Conservation (phyloP, 2,113 vertebrate species). For the Edolisoma coerulescens region DNA sequence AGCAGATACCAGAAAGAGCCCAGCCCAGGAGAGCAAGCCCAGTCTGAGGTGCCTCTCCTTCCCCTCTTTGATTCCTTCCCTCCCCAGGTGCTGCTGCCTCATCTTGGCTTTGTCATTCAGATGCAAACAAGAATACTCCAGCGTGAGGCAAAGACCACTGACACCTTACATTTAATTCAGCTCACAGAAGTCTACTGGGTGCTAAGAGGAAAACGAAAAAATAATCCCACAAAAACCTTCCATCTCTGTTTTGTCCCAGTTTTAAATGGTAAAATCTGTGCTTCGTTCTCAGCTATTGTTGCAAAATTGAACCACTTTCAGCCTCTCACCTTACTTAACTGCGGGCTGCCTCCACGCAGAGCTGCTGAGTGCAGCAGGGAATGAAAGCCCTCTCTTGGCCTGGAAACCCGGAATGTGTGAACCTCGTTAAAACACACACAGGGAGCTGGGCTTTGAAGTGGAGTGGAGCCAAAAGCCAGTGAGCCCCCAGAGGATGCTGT, state of each 20-base stretch:
- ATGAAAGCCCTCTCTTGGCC: background rate
- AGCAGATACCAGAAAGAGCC: background rate
- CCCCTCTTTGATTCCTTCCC: background rate
- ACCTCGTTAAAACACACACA: background rate
- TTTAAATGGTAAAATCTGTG: slow-evolving; percentile 14
- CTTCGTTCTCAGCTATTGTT: slow-evolving; percentile 36
- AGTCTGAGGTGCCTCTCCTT: background rate
- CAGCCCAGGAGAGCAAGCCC: background rate
- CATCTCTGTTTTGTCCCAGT: slow-evolving; percentile 15
- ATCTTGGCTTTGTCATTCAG: background rate
- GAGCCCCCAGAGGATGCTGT: background rate
- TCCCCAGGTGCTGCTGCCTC: background rate
- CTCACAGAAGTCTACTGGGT: background rate
- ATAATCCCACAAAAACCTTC: background rate
- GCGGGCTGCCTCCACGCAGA: background rate
- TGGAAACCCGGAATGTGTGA: slow-evolving; percentile 21
- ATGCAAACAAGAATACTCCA: fast-evolving
- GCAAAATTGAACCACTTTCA: slow-evolving; percentile 34
- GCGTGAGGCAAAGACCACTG: background rate
- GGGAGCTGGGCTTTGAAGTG: background rate
- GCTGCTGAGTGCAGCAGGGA: background rate
- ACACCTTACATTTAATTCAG: background rate
- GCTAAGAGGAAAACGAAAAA: background rate
- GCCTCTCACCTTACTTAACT: slow-evolving; percentile 26
- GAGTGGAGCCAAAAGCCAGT: background rate